phyloP scores from a whole-genome alignment of 2,113 vertebrate species.

The Helogale parvula region DNA sequence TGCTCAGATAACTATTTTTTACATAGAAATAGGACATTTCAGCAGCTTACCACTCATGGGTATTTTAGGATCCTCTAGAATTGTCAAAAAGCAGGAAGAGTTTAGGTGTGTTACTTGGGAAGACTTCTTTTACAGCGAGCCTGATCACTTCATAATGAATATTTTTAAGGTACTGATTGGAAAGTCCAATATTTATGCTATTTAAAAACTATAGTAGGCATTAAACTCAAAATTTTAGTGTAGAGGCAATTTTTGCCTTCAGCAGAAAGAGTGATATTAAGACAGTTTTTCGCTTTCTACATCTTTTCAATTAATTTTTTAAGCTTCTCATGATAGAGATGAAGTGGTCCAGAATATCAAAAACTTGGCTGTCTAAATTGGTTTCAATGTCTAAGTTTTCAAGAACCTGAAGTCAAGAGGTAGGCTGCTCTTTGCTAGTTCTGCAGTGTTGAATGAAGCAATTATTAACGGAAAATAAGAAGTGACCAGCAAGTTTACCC shows the following conservation, averaged over 20 bases:
- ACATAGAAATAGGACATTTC: not conserved
- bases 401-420: not conserved
- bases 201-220: not conserved
- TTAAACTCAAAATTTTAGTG: not conserved
- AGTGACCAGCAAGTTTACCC: not conserved
- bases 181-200: not conserved
- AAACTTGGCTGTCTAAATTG: not conserved
- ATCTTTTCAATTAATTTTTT: constrained; percentile 53
- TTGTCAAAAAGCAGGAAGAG: not conserved
- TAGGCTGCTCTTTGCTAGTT: not conserved
- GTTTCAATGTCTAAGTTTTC: not conserved
- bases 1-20: not conserved
- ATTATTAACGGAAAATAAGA: not conserved
- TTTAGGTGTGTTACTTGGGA: not conserved
- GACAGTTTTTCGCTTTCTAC: not conserved
- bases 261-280: not conserved
- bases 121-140: not conserved
- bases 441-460: not conserved
- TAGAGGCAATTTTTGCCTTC: not conserved
- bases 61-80: not conserved
- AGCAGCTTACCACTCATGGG: not conserved
- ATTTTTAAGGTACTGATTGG: not conserved
- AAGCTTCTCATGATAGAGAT: not conserved
- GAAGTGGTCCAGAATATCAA: not conserved
- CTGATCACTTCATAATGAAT: not conserved